Conservation (phyloP, 1,140 invertebrate species). For the Camponotus floridanus region DNA sequence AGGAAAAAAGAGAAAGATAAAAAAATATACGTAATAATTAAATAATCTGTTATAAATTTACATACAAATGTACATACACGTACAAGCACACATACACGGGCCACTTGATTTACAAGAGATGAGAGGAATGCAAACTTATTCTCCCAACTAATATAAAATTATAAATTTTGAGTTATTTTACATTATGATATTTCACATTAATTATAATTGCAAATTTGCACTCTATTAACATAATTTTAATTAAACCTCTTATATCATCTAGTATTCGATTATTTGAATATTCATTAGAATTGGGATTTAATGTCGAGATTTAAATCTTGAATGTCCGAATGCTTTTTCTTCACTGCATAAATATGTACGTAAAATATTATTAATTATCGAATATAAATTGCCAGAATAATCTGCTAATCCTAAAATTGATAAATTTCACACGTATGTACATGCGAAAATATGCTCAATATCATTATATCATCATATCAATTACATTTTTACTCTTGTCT, state of each 20-base stretch:
- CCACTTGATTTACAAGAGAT: background rate
- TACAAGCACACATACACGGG: background rate
- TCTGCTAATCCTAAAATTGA: no score
- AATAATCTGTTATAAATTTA: constrained; percentile 1
- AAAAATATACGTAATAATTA: background rate
- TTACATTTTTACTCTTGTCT: no score
- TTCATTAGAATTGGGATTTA: background rate
- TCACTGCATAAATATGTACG: background rate
- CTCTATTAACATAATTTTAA: background rate
- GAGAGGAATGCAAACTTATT: background rate
- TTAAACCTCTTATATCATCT: background rate
- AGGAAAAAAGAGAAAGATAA: no score
- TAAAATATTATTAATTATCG: background rate
- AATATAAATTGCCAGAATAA: background rate
- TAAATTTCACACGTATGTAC: no score
- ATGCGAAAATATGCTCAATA: no score
- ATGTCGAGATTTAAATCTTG: background rate
- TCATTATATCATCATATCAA: no score
- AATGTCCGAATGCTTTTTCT: background rate
- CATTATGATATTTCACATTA: background rate
- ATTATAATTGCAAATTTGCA: background rate
- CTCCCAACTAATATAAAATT: background rate
- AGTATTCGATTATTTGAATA: background rate
- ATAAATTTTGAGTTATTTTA: background rate
- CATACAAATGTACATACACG: background rate